phyloP scores from a whole-genome alignment of 1,140 invertebrate genomes.

The Nasonia vitripennis region DNA sequence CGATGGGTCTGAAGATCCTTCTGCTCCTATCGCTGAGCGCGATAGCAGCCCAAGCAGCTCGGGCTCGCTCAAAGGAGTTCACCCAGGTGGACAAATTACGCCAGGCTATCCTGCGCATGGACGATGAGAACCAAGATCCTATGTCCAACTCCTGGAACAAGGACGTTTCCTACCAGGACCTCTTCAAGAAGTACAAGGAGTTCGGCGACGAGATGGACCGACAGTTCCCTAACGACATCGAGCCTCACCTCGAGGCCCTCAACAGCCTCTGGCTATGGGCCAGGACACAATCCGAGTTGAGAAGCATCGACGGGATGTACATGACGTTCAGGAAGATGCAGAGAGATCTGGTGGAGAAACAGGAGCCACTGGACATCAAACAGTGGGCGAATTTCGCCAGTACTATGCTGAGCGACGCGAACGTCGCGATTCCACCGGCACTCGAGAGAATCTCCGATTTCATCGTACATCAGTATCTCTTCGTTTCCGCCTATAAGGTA shows the following conservation, averaged over 20 bases:
- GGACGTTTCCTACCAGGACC: slow-evolving; percentile 54
- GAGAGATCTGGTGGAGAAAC: slow-evolving; percentile 64
- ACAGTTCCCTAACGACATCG: slow-evolving; percentile 60
- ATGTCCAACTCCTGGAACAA: slow-evolving; percentile 34
- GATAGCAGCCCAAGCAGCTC: neutral
- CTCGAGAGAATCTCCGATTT: slow-evolving; percentile 75
- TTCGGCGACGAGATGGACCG: slow-evolving; percentile 74
- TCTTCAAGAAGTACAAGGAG: slow-evolving; percentile 76
- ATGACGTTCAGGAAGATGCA: slow-evolving; percentile 76
- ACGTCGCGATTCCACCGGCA: slow-evolving; percentile 73
- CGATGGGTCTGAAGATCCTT: slow-evolving; percentile 1
- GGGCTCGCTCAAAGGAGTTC: slow-evolving; percentile 37
- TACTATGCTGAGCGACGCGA: slow-evolving; percentile 77
- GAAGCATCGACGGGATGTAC: slow-evolving; percentile 77
- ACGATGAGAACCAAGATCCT: slow-evolving; percentile 14
- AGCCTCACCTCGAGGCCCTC: slow-evolving; percentile 68
- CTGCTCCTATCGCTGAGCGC: neutral
- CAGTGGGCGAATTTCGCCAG: slow-evolving; percentile 79
- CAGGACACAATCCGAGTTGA: slow-evolving; percentile 74
- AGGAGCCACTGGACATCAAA: slow-evolving; percentile 66
- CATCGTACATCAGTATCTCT: slow-evolving; percentile 78
- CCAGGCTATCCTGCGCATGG: neutral
- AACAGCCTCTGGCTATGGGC: slow-evolving; percentile 77
- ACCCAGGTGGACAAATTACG: slow-evolving; percentile 71
- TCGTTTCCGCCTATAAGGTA: slow-evolving; percentile 80